Conservation (phyloP, 2,797 vertebrate species). For the Borostomias antarcticus region DNA sequence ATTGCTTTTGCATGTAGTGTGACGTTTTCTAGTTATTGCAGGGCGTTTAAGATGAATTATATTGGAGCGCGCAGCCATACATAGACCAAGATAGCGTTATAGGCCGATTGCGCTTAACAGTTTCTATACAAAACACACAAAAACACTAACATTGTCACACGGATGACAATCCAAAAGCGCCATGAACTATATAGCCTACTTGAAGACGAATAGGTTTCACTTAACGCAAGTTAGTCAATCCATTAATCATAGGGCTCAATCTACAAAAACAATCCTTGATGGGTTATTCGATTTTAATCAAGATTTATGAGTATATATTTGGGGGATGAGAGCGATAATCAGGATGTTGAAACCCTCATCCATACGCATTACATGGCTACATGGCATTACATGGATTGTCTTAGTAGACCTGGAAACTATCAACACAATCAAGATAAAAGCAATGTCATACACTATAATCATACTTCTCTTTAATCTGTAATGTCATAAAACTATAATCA, state of each 20-base stretch:
- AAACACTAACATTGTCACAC: background rate
- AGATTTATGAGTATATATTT: slow-evolving; percentile 42
- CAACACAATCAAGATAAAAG: slow-evolving; percentile 75
- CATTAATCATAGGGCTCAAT: slow-evolving; percentile 59
- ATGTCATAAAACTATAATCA: slow-evolving; percentile 25
- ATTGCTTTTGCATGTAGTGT: slow-evolving; percentile 54
- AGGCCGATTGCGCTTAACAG: no score
- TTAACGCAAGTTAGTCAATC: slow-evolving; percentile 49
- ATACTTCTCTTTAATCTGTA: slow-evolving; percentile 64
- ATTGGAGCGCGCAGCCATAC: slow-evolving; percentile 29
- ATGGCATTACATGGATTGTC: slow-evolving; percentile 60
- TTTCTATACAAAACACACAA: background rate
- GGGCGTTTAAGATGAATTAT: slow-evolving; percentile 36
- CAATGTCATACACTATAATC: slow-evolving; percentile 52
- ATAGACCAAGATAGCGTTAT: no score
- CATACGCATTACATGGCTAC: slow-evolving; percentile 34
- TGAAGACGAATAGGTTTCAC: slow-evolving; percentile 56
- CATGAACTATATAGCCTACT: slow-evolving; percentile 58
- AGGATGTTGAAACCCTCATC: slow-evolving; percentile 10
- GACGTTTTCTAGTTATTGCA: slow-evolving; percentile 51
- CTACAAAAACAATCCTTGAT: slow-evolving; percentile 55
- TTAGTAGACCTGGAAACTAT: slow-evolving; percentile 57
- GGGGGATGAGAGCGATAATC: slow-evolving; percentile 45
- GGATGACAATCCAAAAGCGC: background rate
- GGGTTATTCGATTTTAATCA: slow-evolving; percentile 56